phyloP scores from a whole-genome alignment of 2,797 vertebrate species.

The Helostoma temminkii region DNA sequence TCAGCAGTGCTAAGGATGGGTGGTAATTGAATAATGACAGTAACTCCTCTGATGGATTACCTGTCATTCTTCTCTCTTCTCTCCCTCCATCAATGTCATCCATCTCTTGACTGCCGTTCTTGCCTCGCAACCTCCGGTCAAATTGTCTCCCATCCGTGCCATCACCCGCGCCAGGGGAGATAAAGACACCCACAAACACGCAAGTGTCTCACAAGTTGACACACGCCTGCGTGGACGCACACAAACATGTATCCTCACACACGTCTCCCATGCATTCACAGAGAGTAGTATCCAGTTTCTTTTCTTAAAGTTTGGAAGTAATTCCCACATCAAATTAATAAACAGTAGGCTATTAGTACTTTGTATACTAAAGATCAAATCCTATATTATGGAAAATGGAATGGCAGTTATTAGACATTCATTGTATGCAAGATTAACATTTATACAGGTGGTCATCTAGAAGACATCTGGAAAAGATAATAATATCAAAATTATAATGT shows the following conservation, averaged over 20 bases:
- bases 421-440: no score
- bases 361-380: no score
- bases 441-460: no score
- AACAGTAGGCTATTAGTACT: no score
- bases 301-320: no score
- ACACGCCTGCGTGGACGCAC: background rate
- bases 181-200: constrained; percentile 56
- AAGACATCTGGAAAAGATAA: no score
- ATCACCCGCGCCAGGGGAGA: constrained; percentile 45
- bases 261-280: background rate
- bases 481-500: no score
- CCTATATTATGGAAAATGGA: no score
- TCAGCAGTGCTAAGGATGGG: constrained; percentile 78
- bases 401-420: no score
- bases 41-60: constrained; percentile 81
- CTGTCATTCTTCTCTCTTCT: constrained; percentile 74
- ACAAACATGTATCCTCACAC: background rate
- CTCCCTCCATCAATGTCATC: constrained; percentile 82
- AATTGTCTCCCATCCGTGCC: constrained; percentile 53
- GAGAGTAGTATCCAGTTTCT: no score
- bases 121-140: constrained; percentile 63
- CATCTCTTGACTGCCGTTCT: constrained; percentile 47
- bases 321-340: no score
- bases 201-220: no score
- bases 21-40: constrained; percentile 86